Evolutionary conservation across 2,888 invertebrate genomes (phyloP).

Genomic region (Hyalella azteca): DNA sequence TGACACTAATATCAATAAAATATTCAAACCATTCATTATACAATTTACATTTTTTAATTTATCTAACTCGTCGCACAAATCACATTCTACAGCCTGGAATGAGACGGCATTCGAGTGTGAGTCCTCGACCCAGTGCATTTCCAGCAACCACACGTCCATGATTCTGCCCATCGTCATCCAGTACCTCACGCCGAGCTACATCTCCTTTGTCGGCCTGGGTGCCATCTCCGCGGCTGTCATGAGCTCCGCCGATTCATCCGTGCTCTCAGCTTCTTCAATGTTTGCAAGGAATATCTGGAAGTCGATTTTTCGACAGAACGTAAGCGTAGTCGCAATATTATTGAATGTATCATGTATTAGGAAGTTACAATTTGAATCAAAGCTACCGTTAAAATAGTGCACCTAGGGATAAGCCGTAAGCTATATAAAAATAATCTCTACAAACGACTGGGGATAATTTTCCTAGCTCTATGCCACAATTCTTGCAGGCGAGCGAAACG

Average conservation of each 20-base stretch:
- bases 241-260: constrained; percentile 99
- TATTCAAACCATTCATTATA: background rate
- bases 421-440: no score
- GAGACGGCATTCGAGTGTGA: constrained; percentile 79
- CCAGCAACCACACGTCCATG: constrained; percentile 77
- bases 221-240: constrained; percentile 99
- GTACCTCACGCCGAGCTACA: constrained; percentile 92
- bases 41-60: background rate
- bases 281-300: constrained; percentile 98
- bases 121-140: constrained; percentile 61
- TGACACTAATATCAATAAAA: background rate
- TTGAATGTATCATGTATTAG: no score
- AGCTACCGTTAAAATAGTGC: no score
- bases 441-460: no score
- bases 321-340: no score
- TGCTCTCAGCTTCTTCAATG: constrained; percentile 97
- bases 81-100: constrained; percentile 81
- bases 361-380: no score
- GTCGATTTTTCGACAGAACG: constrained; percentile 91
- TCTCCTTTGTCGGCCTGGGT: constrained; percentile 96
- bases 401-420: no score
- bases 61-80: background rate
- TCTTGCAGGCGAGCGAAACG: constrained; percentile 84
- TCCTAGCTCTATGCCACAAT: background rate
- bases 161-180: constrained; percentile 93